Evolutionary conservation across 2,797 vertebrate species (phyloP).

Genomic region (Arrhamphus sclerolepis): DNA sequence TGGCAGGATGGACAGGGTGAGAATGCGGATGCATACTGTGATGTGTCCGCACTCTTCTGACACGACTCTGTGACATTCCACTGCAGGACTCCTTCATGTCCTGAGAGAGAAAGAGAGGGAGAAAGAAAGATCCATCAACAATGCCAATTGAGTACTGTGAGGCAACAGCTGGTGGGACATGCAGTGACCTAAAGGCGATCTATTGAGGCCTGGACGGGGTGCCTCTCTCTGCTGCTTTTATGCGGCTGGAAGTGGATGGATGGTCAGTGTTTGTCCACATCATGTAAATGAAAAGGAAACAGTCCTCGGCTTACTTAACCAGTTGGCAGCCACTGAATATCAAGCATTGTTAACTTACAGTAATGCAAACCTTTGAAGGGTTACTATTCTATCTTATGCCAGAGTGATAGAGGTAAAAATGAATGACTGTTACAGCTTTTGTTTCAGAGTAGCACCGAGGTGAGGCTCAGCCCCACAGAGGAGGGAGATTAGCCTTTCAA

Average conservation of each 20-base stretch:
- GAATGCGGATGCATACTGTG: conserved; percentile 75
- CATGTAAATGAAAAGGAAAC: conserved; percentile 36
- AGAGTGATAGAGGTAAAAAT: conserved; percentile 43
- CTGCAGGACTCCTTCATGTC: conserved; percentile 70
- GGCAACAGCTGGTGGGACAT: conserved; percentile 79
- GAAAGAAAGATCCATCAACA: conserved; percentile 68
- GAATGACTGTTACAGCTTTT: conserved; percentile 43
- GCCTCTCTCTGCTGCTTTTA: conserved; percentile 73
- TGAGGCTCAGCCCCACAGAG: conserved; percentile 55
- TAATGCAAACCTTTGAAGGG: conserved; percentile 33
- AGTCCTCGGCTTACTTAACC: conserved; percentile 14
- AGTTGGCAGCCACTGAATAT: conserved; percentile 2
- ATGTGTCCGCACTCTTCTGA: conserved; percentile 76
- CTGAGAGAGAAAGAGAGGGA: conserved; percentile 44
- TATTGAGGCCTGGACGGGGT: conserved; percentile 70
- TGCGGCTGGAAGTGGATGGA: conserved; percentile 74
- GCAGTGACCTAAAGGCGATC: conserved; percentile 74
- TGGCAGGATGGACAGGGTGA: conserved; percentile 60
- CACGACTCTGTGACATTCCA: conserved; percentile 82
- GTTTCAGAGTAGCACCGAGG: conserved; percentile 54
- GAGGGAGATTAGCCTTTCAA: conserved; percentile 60
- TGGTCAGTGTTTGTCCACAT: conserved; percentile 69
- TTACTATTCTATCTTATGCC: conserved; percentile 30
- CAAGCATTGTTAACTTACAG: conserved; percentile 18
- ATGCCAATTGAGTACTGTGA: conserved; percentile 77